phyloP scores from a whole-genome alignment of 2,113 vertebrate genomes.

The Ovis canadensis region DNA sequence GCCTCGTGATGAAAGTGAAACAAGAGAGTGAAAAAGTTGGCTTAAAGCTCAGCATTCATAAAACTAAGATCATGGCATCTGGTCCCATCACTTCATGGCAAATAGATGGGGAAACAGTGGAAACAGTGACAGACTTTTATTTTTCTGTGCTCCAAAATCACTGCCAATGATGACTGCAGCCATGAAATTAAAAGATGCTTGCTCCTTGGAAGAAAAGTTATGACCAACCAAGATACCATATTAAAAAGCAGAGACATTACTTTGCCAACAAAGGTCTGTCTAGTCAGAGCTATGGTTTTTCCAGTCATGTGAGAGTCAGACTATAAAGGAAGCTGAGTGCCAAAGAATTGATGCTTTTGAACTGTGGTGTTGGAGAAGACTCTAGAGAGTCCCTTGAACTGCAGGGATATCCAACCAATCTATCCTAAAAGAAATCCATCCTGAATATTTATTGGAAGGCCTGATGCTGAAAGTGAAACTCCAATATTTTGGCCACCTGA shows the following conservation, averaged over 20 bases:
- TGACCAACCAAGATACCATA: not conserved
- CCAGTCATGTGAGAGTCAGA: not conserved
- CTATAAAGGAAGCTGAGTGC: not conserved
- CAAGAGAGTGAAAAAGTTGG: not conserved
- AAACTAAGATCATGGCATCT: not conserved
- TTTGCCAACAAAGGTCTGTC: not conserved
- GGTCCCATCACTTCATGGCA: not conserved
- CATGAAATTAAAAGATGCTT: not conserved
- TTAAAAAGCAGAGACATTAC: not conserved
- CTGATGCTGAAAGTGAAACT: not conserved
- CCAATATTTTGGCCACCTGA: not conserved
- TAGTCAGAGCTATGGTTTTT: not conserved
- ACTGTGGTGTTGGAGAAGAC: not conserved
- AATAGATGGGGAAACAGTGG: not conserved
- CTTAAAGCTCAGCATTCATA: not conserved
- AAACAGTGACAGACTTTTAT: not conserved
- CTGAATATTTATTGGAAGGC: not conserved
- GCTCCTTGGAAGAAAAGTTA: not conserved
- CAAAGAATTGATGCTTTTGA: not conserved
- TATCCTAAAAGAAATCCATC: not conserved
- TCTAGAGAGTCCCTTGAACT: not conserved
- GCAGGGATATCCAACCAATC: not conserved
- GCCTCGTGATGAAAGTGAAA: not conserved
- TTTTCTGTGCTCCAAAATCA: not conserved
- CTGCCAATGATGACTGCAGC: not conserved